phyloP scores from a whole-genome alignment of 2,888 invertebrate genomes.

The Drosophila mimica region DNA sequence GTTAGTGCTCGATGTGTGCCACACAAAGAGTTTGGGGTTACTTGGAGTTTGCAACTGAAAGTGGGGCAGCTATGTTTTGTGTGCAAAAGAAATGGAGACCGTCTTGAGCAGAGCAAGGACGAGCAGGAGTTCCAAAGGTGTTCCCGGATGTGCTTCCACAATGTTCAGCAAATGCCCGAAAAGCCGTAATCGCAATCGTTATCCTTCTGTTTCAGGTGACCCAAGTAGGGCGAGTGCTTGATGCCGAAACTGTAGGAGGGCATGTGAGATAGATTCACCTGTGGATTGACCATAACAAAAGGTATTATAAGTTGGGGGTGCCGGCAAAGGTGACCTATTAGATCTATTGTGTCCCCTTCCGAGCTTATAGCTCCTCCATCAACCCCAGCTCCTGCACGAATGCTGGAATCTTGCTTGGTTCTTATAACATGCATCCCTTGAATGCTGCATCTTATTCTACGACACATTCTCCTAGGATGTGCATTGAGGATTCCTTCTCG shows the following conservation, averaged over 20 bases:
- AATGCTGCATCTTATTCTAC: too few species aligned
- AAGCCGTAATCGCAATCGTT: conserved; percentile 75
- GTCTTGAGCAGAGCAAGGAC: conserved; percentile 59
- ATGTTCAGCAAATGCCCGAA: conserved; percentile 80
- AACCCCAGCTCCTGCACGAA: too few species aligned
- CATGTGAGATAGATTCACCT: conserved; percentile 88
- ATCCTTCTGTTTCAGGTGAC: conserved; percentile 84
- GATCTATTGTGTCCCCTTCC: too few species aligned
- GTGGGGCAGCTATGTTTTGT: conserved; percentile 43
- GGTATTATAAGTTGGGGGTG: too few species aligned
- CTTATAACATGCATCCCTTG: too few species aligned
- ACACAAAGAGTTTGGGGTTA: conserved; percentile 37
- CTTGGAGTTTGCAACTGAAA: conserved; percentile 47
- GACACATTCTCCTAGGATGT: too few species aligned
- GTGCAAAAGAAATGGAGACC: conserved; percentile 37
- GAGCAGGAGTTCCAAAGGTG: conserved; percentile 3
- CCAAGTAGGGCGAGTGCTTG: conserved; percentile 92
- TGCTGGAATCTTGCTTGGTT: too few species aligned
- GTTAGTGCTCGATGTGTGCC: conserved; percentile 54
- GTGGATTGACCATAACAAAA: neutral
- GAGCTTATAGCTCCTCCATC: too few species aligned
- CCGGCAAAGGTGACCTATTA: too few species aligned
- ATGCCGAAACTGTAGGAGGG: conserved; percentile 93
- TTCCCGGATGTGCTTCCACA: neutral
- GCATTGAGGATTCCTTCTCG: too few species aligned